Conservation (phyloP, 2,797 vertebrate species). For the Falco concolor region DNA sequence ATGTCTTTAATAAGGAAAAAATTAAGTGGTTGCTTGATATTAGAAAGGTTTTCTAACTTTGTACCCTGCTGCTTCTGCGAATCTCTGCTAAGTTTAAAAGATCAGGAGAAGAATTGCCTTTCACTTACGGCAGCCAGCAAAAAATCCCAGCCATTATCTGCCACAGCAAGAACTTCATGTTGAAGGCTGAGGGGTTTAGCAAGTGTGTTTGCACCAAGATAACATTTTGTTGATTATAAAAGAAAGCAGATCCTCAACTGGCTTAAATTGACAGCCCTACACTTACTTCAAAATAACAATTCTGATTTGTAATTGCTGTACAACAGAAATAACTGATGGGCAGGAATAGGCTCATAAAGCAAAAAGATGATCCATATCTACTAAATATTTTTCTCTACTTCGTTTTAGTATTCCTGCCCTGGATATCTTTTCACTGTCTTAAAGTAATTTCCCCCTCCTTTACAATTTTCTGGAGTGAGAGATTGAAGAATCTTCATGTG, state of each 20-base stretch:
- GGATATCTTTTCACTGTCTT: not conserved
- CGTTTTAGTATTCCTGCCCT: not conserved
- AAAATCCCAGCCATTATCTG: not conserved
- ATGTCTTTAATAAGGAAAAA: constrained; percentile 46
- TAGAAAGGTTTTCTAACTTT: not conserved
- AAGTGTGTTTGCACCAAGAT: not conserved
- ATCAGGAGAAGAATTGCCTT: not conserved
- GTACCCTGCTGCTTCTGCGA: not conserved
- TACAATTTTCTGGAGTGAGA: not conserved
- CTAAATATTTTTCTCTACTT: not conserved
- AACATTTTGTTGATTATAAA: not conserved
- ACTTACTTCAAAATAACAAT: not conserved
- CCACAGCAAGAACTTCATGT: not conserved
- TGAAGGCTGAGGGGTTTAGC: not conserved
- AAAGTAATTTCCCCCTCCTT: not conserved
- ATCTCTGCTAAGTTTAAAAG: not conserved
- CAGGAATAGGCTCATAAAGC: not conserved
- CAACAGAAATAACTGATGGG: not conserved
- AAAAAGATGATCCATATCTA: not conserved
- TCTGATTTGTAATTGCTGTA: not conserved
- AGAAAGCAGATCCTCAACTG: not conserved
- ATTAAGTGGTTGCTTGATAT: not conserved
- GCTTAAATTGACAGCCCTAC: not conserved
- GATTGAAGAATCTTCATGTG: not conserved
- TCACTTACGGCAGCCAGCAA: not conserved